Evolutionary conservation across 2,797 vertebrate genomes (phyloP).

Genomic region (Odontamblyopus lacepedii): DNA sequence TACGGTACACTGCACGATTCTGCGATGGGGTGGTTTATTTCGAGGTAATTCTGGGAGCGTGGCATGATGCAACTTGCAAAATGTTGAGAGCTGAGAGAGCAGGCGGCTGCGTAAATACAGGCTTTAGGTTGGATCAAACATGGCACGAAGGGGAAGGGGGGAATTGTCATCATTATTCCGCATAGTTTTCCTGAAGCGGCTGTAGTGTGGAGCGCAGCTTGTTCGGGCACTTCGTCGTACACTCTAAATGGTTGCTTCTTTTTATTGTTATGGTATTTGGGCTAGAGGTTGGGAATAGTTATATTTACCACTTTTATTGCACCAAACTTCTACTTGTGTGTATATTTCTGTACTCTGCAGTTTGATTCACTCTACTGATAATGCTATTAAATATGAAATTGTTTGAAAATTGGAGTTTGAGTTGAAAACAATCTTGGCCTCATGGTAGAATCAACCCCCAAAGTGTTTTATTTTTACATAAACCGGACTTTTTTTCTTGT

Average conservation of each 20-base stretch:
- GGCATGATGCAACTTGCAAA: slow-evolving; percentile 67
- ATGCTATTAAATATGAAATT: no score
- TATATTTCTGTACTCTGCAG: no score
- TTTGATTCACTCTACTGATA: no score
- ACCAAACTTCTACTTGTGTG: background rate
- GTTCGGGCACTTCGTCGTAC: background rate
- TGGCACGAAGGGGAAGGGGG: slow-evolving; percentile 43
- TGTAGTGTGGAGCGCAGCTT: background rate
- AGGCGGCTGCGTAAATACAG: slow-evolving; percentile 57
- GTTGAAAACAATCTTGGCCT: no score
- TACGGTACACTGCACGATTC: slow-evolving; percentile 26
- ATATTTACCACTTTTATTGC: background rate
- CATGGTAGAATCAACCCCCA: no score
- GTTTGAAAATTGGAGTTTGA: no score
- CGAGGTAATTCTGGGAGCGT: slow-evolving; percentile 53
- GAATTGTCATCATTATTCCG: slow-evolving; percentile 28
- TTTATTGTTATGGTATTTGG: no score
- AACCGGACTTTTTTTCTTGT: no score
- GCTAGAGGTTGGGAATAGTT: background rate
- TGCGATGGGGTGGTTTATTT: slow-evolving; percentile 53
- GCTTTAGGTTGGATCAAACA: slow-evolving; percentile 56
- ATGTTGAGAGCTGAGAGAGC: slow-evolving; percentile 43
- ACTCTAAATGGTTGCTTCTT: no score
- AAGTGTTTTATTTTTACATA: no score
- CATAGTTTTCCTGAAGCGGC: background rate